phyloP scores from a whole-genome alignment of 2,113 vertebrate species.

The Mesitornis unicolor region DNA sequence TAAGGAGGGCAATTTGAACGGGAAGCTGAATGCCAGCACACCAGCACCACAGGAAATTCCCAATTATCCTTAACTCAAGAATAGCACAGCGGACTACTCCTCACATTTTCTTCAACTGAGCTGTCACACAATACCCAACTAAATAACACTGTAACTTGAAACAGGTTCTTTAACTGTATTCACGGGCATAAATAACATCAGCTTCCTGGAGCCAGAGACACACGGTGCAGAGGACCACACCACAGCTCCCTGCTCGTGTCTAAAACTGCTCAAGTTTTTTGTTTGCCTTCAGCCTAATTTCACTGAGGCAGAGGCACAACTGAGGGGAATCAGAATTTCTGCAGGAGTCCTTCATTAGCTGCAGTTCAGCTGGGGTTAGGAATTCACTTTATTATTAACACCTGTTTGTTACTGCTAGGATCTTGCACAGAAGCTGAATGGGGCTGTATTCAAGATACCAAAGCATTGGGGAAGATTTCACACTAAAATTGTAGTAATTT shows the following conservation, averaged over 20 bases:
- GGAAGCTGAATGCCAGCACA: background rate
- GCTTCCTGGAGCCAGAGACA: background rate
- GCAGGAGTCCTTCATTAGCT: background rate
- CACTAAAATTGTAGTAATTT: no score
- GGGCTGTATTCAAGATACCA: background rate
- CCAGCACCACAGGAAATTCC: constrained; percentile 51
- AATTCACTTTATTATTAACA: background rate
- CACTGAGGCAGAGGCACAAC: background rate
- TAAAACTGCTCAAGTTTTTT: background rate
- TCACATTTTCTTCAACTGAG: constrained; percentile 50
- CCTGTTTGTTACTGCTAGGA: no score
- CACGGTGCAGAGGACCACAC: fast-evolving
- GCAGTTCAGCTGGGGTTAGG: background rate
- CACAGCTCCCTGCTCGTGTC: background rate
- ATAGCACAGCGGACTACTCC: background rate
- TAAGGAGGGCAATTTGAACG: background rate
- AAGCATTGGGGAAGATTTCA: background rate
- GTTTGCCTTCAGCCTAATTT: background rate
- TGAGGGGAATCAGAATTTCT: background rate
- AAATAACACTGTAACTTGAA: background rate
- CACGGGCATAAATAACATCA: background rate
- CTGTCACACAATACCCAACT: background rate
- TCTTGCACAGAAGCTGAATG: background rate
- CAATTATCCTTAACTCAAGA: constrained; percentile 24
- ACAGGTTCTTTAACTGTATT: background rate